Evolutionary conservation across 2,113 vertebrate genomes (phyloP).

Genomic region (Silurus glanis): DNA sequence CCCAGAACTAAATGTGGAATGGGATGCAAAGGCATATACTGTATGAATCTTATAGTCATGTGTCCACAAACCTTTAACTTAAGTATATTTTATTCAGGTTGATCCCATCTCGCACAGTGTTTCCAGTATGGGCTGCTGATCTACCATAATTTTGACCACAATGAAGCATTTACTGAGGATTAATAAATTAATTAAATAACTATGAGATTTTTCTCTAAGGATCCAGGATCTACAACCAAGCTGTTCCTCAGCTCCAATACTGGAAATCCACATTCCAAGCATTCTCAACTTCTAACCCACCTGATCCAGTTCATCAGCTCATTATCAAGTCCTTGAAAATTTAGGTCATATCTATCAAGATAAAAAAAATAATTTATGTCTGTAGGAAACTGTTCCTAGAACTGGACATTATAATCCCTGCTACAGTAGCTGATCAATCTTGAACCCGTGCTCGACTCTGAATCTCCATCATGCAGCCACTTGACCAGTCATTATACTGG

Average conservation of each 20-base stretch:
- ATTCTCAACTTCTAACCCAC: neutral
- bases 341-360: neutral
- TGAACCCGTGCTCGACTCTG: neutral
- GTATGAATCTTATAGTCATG: too few species aligned
- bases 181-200: neutral
- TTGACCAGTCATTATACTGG: slow-evolving; percentile 16
- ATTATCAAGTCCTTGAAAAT: neutral
- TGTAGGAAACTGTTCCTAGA: neutral
- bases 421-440: neutral
- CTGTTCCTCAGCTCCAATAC: neutral
- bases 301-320: neutral
- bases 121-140: neutral
- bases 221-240: neutral
- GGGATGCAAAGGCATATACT: too few species aligned
- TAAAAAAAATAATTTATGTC: neutral
- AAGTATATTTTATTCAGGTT: neutral
- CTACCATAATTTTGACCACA: neutral
- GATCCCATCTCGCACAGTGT: neutral
- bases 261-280: neutral
- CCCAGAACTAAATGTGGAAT: too few species aligned
- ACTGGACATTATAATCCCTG: neutral
- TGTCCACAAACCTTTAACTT: too few species aligned
- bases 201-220: neutral
- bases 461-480: slow-evolving; percentile 7
- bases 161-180: neutral